Base-by-base conservation (phyloP, 1,140 invertebrate species). In the Hypsibius dujardini region DNA sequence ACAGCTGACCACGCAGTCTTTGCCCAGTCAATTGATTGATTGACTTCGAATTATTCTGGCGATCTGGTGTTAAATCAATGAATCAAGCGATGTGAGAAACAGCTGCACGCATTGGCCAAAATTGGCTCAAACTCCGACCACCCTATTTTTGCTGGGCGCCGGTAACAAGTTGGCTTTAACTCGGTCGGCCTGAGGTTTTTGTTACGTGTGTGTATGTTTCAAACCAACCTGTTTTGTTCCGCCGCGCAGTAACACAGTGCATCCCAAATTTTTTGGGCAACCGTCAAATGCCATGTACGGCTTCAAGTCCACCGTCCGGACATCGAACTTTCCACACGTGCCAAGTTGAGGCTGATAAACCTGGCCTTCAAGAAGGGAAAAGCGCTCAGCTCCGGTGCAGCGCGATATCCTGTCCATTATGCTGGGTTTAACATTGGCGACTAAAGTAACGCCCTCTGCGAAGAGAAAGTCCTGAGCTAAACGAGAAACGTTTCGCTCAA, bases 201-300 rank as follows among this genome's bases (percentile, higher is more conserved):
- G n/a, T n/a, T n/a, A n/a, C n/a, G n/a, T n/a, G n/a, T n/a, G n/a
- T n/a, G n/a, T n/a, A n/a, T n/a, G n/a, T n/a, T n/a, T n/a, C n/a
- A n/a, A 47, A 74, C 73, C 47, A 62, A 73, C 71, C 7, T n/a
- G 50, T 56, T 77, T 70, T 85, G 79, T 0, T 84, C 83, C 1
- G 84, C 94, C 94, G 47, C 91, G 84, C 1, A 98, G 77, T 2
- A 95, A 77, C 47, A 98, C 87, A 1, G 92, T 93, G 76, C 90
- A 92, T 0, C 92, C 92, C 0, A 94, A 82, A 75, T 90, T 85
- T 1, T 88, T 85, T 0, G 87, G 85, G 76, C 92, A 90, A 1
- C 92, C 90, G 80, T 96, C 93, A 75, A 98, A 88, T 74, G 90
- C 90, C 89, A 96, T 91, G 1, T 96, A 78, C 0, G 89, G 92